phyloP scores from a whole-genome alignment of 2,888 invertebrate genomes.

The Neoscelio sp. region DNA sequence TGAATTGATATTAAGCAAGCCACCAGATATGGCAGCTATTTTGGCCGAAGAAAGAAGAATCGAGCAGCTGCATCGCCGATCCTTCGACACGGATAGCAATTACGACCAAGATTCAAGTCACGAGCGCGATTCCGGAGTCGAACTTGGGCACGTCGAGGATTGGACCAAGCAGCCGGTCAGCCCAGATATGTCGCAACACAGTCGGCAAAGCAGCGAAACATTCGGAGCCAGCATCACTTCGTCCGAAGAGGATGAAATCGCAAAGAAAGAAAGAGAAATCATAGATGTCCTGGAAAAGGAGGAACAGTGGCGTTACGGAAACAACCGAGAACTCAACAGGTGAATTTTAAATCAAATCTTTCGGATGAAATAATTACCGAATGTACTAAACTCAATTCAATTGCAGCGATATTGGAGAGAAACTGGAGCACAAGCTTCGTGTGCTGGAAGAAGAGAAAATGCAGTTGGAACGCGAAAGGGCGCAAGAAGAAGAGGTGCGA shows the following conservation, averaged over 20 bases:
- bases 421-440: constrained; percentile 85
- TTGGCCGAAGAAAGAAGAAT: constrained; percentile 92
- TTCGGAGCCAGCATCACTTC: constrained; percentile 89
- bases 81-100: constrained; percentile 88
- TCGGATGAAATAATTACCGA: background rate
- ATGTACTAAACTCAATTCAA: background rate
- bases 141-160: constrained; percentile 85
- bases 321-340: constrained; percentile 79
- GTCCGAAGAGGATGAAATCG: constrained; percentile 90
- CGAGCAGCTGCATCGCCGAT: constrained; percentile 90
- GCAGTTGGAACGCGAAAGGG: constrained; percentile 83
- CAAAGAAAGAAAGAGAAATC: constrained; percentile 87
- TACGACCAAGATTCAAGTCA: constrained; percentile 83
- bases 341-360: constrained; percentile 64
- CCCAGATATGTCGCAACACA: constrained; percentile 86
- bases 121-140: constrained; percentile 90
- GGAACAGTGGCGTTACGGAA: constrained; percentile 85
- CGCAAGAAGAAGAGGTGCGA: constrained; percentile 76
- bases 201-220: constrained; percentile 92
- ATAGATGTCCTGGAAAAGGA: constrained; percentile 87
- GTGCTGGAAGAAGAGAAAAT: constrained; percentile 84
- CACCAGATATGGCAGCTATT: constrained; percentile 92
- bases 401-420: constrained; percentile 84
- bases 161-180: constrained; percentile 82
- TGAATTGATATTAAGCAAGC: constrained; percentile 88